Percentiles rank a stretch among this genome's conserved stretches.
These are phyloP conservation scores for Formicarius rufipectus DNA, from an alignment of 2,113 vertebrate species.

Conservation along the genomic window DNA sequence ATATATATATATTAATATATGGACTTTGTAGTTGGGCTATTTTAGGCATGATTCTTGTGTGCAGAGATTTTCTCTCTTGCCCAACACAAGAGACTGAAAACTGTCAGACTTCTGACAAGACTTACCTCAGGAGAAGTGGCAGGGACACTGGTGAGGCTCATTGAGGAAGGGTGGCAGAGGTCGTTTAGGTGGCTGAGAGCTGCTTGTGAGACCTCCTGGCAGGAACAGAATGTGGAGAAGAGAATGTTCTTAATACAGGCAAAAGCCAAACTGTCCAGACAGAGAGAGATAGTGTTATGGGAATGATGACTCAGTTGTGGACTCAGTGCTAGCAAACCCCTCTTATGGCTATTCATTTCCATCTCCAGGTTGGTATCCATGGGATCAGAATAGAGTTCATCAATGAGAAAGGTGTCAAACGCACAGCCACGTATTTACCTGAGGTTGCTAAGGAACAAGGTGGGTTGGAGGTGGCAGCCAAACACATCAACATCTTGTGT, in stretches of 20 bases:
- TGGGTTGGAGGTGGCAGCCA: conserved; percentile 67
- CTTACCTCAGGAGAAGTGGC: background rate
- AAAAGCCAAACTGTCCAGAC: background rate
- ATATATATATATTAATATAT: background rate
- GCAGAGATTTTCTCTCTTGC: background rate
- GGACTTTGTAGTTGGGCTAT: background rate
- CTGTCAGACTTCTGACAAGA: background rate
- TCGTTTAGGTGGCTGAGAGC: background rate
- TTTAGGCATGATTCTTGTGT: background rate
- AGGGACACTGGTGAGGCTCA: background rate
- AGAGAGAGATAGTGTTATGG: background rate
- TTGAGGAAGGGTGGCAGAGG: background rate
- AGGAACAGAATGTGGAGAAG: background rate
- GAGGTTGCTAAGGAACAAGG: conserved; percentile 89
- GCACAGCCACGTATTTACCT: conserved; percentile 86
- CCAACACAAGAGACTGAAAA: background rate
- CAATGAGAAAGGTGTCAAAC: conserved; percentile 86
- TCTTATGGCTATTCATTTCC: conserved; percentile 66
- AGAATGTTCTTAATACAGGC: background rate
- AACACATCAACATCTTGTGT: background rate
- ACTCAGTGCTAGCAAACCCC: conserved; percentile 26
- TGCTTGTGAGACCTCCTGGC: background rate
- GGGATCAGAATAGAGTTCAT: conserved; percentile 87
- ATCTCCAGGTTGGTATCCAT: conserved; percentile 83
- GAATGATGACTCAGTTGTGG: background rate